Evolutionary conservation across 2,888 invertebrate species (phyloP).

Genomic region (Chaetoderma sp.): DNA sequence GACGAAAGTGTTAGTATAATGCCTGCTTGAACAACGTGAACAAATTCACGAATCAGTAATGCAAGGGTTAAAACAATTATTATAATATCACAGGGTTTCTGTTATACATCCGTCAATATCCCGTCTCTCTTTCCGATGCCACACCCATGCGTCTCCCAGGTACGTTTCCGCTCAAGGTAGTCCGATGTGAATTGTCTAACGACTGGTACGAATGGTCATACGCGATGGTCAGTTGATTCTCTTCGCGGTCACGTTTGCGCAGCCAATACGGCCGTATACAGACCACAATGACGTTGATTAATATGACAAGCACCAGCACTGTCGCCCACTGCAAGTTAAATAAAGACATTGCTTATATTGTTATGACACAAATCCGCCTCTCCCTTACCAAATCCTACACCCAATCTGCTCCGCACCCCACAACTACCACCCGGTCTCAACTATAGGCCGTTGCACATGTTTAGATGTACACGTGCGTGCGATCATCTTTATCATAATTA

Average conservation of each 20-base stretch:
- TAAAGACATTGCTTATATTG: background rate
- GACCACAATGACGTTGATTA: slow-evolving; percentile 39
- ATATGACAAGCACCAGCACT: slow-evolving; percentile 43
- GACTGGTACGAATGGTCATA: background rate
- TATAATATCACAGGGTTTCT: too few relatives aligned
- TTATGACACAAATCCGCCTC: background rate
- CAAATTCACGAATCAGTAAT: too few relatives aligned
- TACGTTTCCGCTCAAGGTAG: slow-evolving; percentile 23
- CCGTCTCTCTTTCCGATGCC: background rate
- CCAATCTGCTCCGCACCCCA: too few relatives aligned
- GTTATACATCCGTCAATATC: background rate
- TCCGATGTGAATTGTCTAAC: slow-evolving; percentile 10
- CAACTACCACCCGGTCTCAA: too few relatives aligned
- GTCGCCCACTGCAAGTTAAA: slow-evolving; percentile 48
- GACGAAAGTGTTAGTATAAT: too few relatives aligned
- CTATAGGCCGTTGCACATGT: too few relatives aligned
- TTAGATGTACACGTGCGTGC: too few relatives aligned
- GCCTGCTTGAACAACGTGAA: too few relatives aligned
- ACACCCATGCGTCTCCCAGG: slow-evolving; percentile 20
- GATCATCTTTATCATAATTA: too few relatives aligned
- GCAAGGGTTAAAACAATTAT: too few relatives aligned
- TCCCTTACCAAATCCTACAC: too few relatives aligned
- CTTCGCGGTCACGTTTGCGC: background rate
- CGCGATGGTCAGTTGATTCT: slow-evolving; percentile 15
- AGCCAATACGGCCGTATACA: background rate